phyloP scores from a whole-genome alignment of 2,888 invertebrate species.

The Thereva nobilitata region DNA sequence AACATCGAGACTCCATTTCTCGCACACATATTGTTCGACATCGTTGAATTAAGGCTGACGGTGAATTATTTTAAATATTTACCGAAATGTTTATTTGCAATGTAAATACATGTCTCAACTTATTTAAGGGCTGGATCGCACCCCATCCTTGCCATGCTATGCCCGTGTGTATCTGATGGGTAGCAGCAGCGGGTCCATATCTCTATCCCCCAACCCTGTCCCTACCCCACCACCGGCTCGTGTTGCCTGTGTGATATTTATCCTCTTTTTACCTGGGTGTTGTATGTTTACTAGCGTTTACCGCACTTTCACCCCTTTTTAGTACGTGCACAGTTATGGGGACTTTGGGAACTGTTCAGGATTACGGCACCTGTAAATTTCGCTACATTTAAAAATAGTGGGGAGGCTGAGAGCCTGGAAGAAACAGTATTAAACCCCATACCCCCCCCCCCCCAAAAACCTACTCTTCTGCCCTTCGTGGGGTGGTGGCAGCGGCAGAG shows the following conservation, averaged over 20 bases:
- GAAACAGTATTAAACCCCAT: too few species aligned
- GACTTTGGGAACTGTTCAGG: constrained; percentile 28
- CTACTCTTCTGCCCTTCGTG: too few species aligned
- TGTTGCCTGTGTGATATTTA: too few species aligned
- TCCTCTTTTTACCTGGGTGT: too few species aligned
- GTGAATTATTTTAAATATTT: constrained; percentile 42
- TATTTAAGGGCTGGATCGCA: constrained; percentile 30
- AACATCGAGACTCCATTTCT: constrained; percentile 7
- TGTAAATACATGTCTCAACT: constrained; percentile 41
- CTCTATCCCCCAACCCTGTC: neutral
- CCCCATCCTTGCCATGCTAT: constrained; percentile 1
- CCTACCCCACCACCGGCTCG: too few species aligned
- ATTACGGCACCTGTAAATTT: constrained; percentile 7
- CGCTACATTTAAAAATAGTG: neutral
- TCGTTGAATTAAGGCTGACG: constrained; percentile 32
- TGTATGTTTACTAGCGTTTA: neutral
- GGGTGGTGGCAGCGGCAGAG: too few species aligned
- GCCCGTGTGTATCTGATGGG: constrained; percentile 9
- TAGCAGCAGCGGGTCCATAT: constrained; percentile 7
- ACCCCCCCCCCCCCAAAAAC: too few species aligned
- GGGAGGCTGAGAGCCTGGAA: too few species aligned
- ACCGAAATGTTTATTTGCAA: constrained; percentile 41
- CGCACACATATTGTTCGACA: constrained; percentile 29
- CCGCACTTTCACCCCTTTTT: neutral
- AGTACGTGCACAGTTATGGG: constrained; percentile 20